phyloP scores from a whole-genome alignment of 2,797 vertebrate species.

The Halcyon chelicuti region DNA sequence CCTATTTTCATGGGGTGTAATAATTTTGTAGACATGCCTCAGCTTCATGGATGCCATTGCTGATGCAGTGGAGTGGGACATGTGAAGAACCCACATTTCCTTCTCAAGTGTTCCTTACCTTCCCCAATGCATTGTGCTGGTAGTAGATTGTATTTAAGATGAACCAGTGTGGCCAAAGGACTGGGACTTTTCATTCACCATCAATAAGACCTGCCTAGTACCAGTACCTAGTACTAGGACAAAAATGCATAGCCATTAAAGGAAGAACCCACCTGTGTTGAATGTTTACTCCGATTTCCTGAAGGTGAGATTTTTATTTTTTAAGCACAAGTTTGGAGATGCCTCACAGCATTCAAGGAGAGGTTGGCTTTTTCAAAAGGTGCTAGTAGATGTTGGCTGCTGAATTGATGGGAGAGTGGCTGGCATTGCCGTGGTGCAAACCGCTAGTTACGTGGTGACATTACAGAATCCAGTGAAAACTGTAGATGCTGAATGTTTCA shows the following conservation, averaged over 20 bases:
- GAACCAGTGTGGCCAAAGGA: background rate
- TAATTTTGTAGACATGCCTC: background rate
- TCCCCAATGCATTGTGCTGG: background rate
- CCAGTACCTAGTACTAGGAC: background rate
- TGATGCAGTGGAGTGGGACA: background rate
- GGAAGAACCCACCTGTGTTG: background rate
- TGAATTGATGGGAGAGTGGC: background rate
- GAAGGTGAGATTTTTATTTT: background rate
- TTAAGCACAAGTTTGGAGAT: background rate
- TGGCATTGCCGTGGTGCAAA: background rate
- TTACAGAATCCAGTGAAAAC: background rate
- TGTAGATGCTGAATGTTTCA: background rate
- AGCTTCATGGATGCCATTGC: background rate
- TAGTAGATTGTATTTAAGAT: background rate
- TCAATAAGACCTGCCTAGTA: background rate
- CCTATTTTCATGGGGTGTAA: background rate
- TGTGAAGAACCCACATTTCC: background rate
- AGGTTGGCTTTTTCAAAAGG: background rate
- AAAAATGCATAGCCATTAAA: background rate
- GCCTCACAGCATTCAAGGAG: background rate
- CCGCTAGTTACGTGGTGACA: accelerated
- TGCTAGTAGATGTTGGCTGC: background rate
- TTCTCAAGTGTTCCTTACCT: background rate
- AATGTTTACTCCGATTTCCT: background rate
- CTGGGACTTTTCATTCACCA: background rate